Evolutionary conservation across 2,113 vertebrate genomes (phyloP).

Genomic region (Hippocampus zosterae): DNA sequence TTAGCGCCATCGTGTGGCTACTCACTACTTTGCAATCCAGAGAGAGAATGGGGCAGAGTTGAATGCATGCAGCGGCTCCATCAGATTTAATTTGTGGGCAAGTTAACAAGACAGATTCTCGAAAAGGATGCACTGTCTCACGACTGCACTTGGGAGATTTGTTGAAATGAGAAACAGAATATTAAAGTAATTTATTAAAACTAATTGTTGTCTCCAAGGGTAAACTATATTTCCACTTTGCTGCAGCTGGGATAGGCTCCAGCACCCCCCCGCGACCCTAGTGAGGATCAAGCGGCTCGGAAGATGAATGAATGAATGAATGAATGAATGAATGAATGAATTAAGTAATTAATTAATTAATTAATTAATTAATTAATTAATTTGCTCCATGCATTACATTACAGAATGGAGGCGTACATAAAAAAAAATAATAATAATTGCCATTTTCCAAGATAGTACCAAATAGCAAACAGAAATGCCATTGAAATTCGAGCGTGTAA

Average conservation of each 20-base stretch:
- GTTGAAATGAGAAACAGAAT: neutral
- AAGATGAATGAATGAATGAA: too few relatives aligned
- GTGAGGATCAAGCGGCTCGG: too few relatives aligned
- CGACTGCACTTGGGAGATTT: neutral
- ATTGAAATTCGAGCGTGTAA: too few relatives aligned
- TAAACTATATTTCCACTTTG: neutral
- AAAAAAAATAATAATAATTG: too few relatives aligned
- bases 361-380: too few relatives aligned
- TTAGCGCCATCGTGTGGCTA: slow-evolving; percentile 39
- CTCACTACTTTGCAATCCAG: neutral
- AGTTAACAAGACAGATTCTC: neutral
- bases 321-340: too few relatives aligned
- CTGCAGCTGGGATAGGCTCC: too few relatives aligned
- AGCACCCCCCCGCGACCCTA: too few relatives aligned
- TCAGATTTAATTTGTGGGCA: neutral
- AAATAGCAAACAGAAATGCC: too few relatives aligned
- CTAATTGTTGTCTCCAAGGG: neutral
- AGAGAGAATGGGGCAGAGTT: neutral
- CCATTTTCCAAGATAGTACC: too few relatives aligned
- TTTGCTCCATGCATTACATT: neutral
- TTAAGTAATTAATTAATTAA: too few relatives aligned
- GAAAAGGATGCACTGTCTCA: neutral
- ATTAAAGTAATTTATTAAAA: neutral
- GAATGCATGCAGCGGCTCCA: neutral
- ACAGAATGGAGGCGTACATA: neutral